Base-by-base conservation (phyloP, 2,113 vertebrate genomes). In the Motacilla tschutschensis region DNA sequence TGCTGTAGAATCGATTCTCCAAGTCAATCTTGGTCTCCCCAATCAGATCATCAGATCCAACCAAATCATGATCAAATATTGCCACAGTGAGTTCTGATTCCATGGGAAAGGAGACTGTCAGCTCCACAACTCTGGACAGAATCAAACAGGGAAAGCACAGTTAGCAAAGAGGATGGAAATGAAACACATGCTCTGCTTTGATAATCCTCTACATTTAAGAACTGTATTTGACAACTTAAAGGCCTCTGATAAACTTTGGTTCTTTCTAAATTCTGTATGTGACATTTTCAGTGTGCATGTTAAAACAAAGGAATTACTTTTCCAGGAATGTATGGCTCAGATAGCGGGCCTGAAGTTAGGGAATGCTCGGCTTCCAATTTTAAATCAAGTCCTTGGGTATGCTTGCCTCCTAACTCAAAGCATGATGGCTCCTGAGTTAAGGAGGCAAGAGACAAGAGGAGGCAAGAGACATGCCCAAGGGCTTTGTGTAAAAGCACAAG, bases 1-100 rank as follows among this genome's bases (percentile, higher is more conserved):
- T 97, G 95, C 98, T 99, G 83, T 98, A 99, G 96, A 99, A 99
- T 18, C 98, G 95, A 91, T 99, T 99, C 96, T 99, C 99, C 94
- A 99, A 48, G 88, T 99, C 99, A 54, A 98, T 86, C 57, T 96
- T 98, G 3, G 98, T 99, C 91, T 99, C 98, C 3, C 98, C 98
- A 8, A 98, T 99, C 82, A 98, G 92, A 66, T 99, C 98, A 73
- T 99, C 98, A 9, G 98, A 96, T 40, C 99, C 98, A 46, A 99
- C 94, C 7, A 99, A 84, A 91, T 99, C 98, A 25, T 99, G 98
- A 81, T 99, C 99, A 47, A 98, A 98, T 64, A 99, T 85, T 10
- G 79, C 95, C 87, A 99, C 66, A 0, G 83, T 95, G 94, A 99
- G 95, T 90, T 99, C 98, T 2, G 98, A 98, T 76, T 99, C 98